phyloP scores from a whole-genome alignment of 2,113 vertebrate species.

The Anhinga anhinga region DNA sequence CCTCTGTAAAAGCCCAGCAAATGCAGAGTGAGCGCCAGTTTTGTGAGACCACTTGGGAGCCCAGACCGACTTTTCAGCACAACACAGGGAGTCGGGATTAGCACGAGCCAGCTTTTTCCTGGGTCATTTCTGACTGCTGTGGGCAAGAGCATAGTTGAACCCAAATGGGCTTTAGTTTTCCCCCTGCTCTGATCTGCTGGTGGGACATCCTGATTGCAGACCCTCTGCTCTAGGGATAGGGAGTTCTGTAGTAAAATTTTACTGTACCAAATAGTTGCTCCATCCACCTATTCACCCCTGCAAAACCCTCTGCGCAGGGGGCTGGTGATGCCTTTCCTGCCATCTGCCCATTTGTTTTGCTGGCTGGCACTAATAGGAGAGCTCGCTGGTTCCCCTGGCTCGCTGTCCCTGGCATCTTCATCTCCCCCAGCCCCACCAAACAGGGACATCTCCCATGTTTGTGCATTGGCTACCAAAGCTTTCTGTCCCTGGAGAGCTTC shows the following conservation, averaged over 20 bases:
- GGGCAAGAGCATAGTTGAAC: not conserved
- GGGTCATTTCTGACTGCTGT: not conserved
- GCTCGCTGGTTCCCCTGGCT: not conserved
- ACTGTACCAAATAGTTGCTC: not conserved
- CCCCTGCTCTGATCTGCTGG: not conserved
- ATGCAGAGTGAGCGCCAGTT: fast-evolving
- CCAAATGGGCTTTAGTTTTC: not conserved
- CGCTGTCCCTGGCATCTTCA: not conserved
- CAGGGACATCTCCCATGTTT: not conserved
- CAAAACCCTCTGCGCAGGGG: fast-evolving
- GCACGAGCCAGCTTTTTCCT: not conserved
- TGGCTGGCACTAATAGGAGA: not conserved
- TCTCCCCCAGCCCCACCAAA: not conserved
- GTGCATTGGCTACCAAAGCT: not conserved
- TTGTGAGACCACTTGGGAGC: not conserved
- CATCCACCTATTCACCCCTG: not conserved
- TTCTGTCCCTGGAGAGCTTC: not conserved
- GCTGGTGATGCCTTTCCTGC: not conserved
- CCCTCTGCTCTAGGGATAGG: not conserved
- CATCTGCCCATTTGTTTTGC: not conserved
- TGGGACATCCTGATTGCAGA: fast-evolving
- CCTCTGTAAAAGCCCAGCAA: not conserved
- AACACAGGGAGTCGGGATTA: not conserved
- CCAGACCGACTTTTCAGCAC: not conserved
- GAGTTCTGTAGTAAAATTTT: not conserved